Evolutionary conservation across 2,113 vertebrate species (phyloP).

Genomic region (Amazona guildingii): DNA sequence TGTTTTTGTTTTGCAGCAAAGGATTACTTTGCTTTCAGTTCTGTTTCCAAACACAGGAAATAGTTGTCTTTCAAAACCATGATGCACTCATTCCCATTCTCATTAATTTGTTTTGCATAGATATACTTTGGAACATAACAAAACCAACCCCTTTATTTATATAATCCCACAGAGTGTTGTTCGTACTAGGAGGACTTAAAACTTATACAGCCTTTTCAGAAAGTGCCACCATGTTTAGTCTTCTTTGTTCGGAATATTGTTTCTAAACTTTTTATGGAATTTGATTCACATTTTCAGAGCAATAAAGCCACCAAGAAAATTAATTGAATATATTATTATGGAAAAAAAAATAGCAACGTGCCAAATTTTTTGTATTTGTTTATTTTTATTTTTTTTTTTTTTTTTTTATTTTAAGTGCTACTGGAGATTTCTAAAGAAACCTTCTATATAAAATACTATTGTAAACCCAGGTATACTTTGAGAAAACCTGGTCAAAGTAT

Average conservation of each 20-base stretch:
- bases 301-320: not conserved
- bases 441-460: not conserved
- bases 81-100: not conserved
- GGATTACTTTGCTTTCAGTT: not conserved
- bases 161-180: not conserved
- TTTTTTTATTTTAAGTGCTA: not conserved
- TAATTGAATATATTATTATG: not conserved
- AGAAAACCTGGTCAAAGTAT: not conserved
- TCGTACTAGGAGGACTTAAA: not conserved
- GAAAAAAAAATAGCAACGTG: not conserved
- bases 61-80: not conserved
- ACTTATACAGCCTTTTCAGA: not conserved
- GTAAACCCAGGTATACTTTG: not conserved
- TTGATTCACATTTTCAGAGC: not conserved
- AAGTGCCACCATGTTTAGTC: not conserved
- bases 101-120: conserved; percentile 15
- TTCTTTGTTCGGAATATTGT: not conserved
- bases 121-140: conserved; percentile 15
- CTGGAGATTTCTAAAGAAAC: not conserved
- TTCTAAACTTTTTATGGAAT: not conserved
- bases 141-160: not conserved
- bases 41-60: conserved; percentile 1
- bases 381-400: not conserved
- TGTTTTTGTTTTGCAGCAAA: not conserved
- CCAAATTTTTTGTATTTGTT: not conserved